These are phyloP conservation scores for Hylaea fasciaria DNA, from an alignment of 2,888 invertebrate genomes.

Conservation along the genomic window DNA sequence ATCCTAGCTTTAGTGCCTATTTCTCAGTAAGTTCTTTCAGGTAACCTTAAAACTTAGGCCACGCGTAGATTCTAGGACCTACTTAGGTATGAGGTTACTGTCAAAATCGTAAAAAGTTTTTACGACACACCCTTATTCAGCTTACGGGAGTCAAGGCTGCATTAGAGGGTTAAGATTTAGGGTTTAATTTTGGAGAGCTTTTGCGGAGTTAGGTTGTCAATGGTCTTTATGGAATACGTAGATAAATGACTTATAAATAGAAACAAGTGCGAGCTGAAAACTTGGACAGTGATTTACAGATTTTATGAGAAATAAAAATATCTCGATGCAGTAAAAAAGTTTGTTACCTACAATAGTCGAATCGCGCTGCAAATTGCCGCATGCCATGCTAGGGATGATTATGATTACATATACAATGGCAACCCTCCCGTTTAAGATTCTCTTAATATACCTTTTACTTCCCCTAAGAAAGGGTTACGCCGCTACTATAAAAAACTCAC, in stretches of 20 bases:
- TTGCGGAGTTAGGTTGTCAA: constrained; percentile 3
- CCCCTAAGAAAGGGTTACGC: constrained; percentile 36
- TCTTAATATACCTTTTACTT: constrained; percentile 38
- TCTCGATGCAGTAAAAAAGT: too few species aligned
- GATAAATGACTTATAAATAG: neutral
- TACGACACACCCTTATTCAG: constrained; percentile 26
- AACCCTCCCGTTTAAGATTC: constrained; percentile 35
- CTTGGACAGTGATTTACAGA: neutral
- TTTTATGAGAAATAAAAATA: too few species aligned
- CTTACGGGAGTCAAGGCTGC: constrained; percentile 7
- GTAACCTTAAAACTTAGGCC: constrained; percentile 29
- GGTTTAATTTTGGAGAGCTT: constrained; percentile 13
- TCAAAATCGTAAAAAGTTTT: constrained; percentile 35
- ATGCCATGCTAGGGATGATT: neutral
- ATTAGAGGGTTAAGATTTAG: constrained; percentile 13
- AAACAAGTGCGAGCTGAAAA: neutral
- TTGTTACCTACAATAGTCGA: too few species aligned
- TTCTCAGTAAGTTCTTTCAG: constrained; percentile 28
- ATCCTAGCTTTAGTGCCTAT: constrained; percentile 28
- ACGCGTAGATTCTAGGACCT: constrained; percentile 11
- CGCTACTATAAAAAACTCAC: constrained; percentile 45
- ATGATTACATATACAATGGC: constrained; percentile 21
- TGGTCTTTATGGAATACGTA: neutral
- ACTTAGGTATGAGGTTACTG: constrained; percentile 19
- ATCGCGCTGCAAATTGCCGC: too few species aligned